A percentile compares a stretch with the other conserved stretches of the same genome.
Conservation (phyloP, 2,113 vertebrate genomes). For the Terrapene triunguis region DNA sequence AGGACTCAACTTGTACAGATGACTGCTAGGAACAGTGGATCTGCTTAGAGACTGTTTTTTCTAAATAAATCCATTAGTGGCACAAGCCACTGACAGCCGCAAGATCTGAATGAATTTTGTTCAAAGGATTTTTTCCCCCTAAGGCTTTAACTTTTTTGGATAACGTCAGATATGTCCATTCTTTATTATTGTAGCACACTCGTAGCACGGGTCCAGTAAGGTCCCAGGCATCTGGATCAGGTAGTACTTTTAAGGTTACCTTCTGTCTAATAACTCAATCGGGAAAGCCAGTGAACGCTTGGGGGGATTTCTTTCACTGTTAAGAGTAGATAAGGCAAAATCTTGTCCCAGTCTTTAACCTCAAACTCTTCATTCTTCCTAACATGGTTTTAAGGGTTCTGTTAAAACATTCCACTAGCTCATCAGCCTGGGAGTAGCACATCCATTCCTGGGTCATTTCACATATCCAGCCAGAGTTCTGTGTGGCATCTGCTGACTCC, state of each 20-base stretch:
- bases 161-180: background rate
- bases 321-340: background rate
- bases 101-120: background rate
- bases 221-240: background rate
- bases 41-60: background rate
- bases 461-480: background rate
- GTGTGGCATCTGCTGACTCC: background rate
- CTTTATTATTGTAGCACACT: background rate
- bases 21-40: background rate
- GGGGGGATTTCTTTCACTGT: background rate
- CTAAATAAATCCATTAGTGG: background rate
- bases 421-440: background rate
- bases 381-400: background rate
- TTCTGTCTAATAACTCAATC: background rate
- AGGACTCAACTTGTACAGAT: background rate
- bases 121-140: background rate
- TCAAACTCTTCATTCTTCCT: background rate
- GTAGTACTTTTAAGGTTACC: background rate
- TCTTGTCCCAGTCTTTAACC: background rate
- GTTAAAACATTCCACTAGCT: background rate
- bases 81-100: background rate
- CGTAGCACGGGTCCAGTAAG: background rate
- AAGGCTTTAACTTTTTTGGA: background rate
- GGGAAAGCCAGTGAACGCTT: background rate
- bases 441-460: background rate